These are phyloP conservation scores for Eulimnadia texana DNA, from an alignment of 1,140 invertebrate genomes.

Conservation along the genomic window DNA sequence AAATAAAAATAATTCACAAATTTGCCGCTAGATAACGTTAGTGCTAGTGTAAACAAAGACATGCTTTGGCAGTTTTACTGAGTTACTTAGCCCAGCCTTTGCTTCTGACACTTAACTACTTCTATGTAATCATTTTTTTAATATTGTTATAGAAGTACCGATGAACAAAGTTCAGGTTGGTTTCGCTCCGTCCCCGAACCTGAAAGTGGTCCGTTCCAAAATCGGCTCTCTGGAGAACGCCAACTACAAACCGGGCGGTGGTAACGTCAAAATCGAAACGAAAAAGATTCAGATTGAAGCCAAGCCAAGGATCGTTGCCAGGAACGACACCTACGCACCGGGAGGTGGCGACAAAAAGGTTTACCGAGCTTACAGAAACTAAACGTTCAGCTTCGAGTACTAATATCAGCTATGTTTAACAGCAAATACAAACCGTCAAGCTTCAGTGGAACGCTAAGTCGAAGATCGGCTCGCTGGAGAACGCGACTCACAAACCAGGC, in stretches of 20 bases:
- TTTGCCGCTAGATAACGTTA: no score
- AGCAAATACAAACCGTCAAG: slow-evolving; percentile 55
- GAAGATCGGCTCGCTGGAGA: slow-evolving; percentile 86
- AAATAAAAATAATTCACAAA: no score
- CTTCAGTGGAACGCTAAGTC: slow-evolving; percentile 84
- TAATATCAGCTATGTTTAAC: not conserved
- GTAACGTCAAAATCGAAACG: slow-evolving; percentile 76
- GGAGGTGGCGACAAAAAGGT: slow-evolving; percentile 88
- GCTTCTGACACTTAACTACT: no score
- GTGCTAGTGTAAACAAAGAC: no score
- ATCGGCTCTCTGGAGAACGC: slow-evolving; percentile 88
- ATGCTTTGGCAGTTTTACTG: no score
- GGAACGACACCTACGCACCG: slow-evolving; percentile 77
- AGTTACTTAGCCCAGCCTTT: no score
- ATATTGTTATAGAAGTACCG: slow-evolving; percentile 61
- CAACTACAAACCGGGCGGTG: slow-evolving; percentile 77
- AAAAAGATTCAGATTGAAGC: slow-evolving; percentile 75
- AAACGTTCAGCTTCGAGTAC: not conserved
- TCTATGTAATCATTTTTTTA: no score
- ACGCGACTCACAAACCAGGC: slow-evolving; percentile 78
- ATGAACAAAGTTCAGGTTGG: slow-evolving; percentile 90
- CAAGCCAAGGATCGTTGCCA: slow-evolving; percentile 66
- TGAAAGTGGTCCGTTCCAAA: slow-evolving; percentile 81
- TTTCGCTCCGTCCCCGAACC: slow-evolving; percentile 71
- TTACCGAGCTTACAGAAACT: slow-evolving; percentile 21